Base-by-base conservation (phyloP, 2,888 invertebrate genomes). In the Lagria hirta region DNA sequence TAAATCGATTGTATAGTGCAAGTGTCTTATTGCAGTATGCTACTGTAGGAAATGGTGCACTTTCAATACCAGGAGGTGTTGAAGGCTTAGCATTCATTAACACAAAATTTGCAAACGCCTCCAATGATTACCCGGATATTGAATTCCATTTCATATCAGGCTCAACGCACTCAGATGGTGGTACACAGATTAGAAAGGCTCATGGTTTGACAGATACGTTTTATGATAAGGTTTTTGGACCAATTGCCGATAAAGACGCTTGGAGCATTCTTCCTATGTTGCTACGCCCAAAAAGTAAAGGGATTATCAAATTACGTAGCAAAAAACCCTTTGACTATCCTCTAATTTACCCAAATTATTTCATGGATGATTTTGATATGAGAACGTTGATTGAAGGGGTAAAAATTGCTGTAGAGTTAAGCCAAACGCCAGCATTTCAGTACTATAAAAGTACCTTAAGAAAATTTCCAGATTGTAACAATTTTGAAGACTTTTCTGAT, bases 131-230 rank as follows among this genome's bases (percentile, higher is more conserved):
- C 67, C 93, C 93, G 0, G 93, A 94, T 57, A 87, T 93, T 18
- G 90, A 93, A 64, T 86, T 92, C 58, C 92, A 92, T 68, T 91
- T 93, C 58, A 81, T 90, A 21, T 88, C 90, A 1, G 90, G 91
- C 4, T 88, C 88, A 2, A 88, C 90, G 0, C 88, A 86, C 63
- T 88, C 91, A 0, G 92, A 93, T 62, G 88, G 86, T 0, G 92
- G 93, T 0, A 79, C 82, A 6, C 90, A 91, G 54, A 65, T 93
- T 14, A 79, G 85, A 14, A 88, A 88, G 68, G 83, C 85, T 0
- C 88, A 90, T 54, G 91, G 90, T 0, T 61, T 90, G 0, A 80
- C 83, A 0, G 83, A 88, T 18, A 72, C 75, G 7, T 88, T 90
- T 66, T 90, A 89, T 62, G 76, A 84, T 12, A 71, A 77, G 0